Evolutionary conservation across 2,888 invertebrate species (phyloP).

Genomic region (Hyles lineata): DNA sequence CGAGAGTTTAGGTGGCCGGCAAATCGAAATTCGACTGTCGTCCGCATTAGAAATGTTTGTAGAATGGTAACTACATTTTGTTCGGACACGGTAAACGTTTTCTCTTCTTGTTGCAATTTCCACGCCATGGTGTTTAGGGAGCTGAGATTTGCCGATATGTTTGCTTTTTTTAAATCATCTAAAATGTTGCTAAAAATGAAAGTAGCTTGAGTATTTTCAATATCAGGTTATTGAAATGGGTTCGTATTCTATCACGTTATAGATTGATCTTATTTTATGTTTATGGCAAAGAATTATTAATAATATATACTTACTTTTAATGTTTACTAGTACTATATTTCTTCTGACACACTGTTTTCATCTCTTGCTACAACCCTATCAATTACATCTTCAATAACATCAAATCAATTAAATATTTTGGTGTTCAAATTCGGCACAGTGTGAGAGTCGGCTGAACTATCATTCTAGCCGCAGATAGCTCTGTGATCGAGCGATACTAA

Average conservation of each 20-base stretch:
- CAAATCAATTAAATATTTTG: not conserved
- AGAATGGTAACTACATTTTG: conserved; percentile 18
- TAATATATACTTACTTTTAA: too few species aligned
- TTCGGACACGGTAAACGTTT: conserved; percentile 16
- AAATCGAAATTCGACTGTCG: conserved; percentile 23
- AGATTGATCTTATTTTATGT: too few species aligned
- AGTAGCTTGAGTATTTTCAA: not conserved
- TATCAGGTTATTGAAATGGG: not conserved
- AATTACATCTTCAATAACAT: too few species aligned
- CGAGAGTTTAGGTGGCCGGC: conserved; percentile 23
- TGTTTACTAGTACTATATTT: too few species aligned
- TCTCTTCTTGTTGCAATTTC: conserved; percentile 1
- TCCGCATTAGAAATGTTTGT: conserved; percentile 18
- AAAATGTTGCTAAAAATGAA: not conserved
- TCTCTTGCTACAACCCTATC: too few species aligned
- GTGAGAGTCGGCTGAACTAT: conserved; percentile 25
- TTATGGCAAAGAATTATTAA: too few species aligned
- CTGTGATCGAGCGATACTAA: conserved; percentile 37
- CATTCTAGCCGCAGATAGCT: conserved; percentile 45
- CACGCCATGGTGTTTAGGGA: not conserved
- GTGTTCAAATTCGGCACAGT: not conserved
- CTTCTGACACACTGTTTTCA: too few species aligned
- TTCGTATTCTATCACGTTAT: too few species aligned
- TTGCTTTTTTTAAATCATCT: not conserved
- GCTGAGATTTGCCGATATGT: not conserved